Evolutionary conservation across 2,113 vertebrate genomes (phyloP), one percentile per base, ranked within the genome.

Genomic region (Aptenodytes forsteri): DNA sequence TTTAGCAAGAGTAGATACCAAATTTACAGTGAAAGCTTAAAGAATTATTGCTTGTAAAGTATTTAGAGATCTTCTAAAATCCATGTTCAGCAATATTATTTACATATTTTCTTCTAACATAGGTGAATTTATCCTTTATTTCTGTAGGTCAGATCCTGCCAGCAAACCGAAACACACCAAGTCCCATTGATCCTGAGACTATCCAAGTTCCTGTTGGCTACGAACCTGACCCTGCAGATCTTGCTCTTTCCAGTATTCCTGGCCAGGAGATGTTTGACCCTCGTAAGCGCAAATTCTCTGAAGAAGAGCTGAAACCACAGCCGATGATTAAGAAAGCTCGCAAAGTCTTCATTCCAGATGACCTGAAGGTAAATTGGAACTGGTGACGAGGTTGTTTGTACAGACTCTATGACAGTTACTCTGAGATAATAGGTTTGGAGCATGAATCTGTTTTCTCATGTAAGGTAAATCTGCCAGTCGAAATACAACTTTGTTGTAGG

Each of bases 281-380:
- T 42, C 98, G 99, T 72, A 99, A 99, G 84, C 99, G 99, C 98
- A 99, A 99, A 86, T 99, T 99, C 98, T 99, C 99, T 0, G 99
- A 99, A 14, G 99, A 99, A 88, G 99, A 99, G 98, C 99, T 99
- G 94, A 99, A 99, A 91, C 99, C 99, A 1, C 99, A 99, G 97
- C 99, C 99, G 25, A 99, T 99, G 99, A 99, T 99, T 97, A 99
- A 99, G 98, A 99, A 99, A 92, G 99, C 99, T 32, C 99, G 99
- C 81, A 99, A 99, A 97, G 97, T 99, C 96, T 99, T 99, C 98
- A 99, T 99, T 87, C 99, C 99, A 0, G 99, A 99, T 1, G 99
- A 99, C 96, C 97, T 99, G 98, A 99, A 99, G 99, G 99, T 99
- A 98, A 99, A 91, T 98, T 98, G 98, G 99, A 98, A 94, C 98